Evolutionary conservation across 2,888 invertebrate species (phyloP).

Genomic region (Drosophila rubida): DNA sequence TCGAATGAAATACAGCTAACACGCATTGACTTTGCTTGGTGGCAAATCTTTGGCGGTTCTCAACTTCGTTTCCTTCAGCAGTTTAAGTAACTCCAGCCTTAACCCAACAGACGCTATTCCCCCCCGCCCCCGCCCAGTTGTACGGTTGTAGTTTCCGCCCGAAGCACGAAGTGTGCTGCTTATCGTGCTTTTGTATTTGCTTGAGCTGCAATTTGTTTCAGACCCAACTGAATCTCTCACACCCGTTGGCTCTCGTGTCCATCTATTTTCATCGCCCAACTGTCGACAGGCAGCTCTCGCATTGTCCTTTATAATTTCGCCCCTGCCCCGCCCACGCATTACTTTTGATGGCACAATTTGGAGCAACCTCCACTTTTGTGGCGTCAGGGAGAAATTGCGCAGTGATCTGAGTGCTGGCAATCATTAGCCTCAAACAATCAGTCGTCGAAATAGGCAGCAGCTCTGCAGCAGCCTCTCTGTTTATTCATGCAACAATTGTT

Average conservation of each 20-base stretch:
- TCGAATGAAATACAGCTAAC: no score
- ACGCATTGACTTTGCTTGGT: no score
- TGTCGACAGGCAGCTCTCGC: conserved; percentile 30
- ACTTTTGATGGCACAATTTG: conserved; percentile 78
- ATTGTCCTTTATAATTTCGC: conserved; percentile 49
- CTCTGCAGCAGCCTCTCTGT: conserved; percentile 16
- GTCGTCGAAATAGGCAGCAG: conserved; percentile 20
- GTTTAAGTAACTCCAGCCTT: no score
- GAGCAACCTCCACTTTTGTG: conserved; percentile 24
- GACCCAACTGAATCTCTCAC: conserved; percentile 11
- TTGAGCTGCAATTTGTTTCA: conserved; percentile 16
- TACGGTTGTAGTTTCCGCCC: no score
- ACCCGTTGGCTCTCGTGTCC: not conserved
- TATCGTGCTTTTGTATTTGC: not conserved
- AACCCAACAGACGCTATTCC: no score
- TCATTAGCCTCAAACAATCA: conserved; percentile 70
- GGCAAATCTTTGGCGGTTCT: no score
- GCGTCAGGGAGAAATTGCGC: conserved; percentile 54
- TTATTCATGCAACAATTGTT: conserved; percentile 79
- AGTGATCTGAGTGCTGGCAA: conserved; percentile 76
- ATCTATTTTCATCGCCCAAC: conserved; percentile 18
- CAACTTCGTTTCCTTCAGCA: no score
- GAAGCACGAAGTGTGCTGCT: no score
- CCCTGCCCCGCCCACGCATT: conserved; percentile 46
- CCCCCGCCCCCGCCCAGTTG: no score